Evolutionary conservation across 1,140 invertebrate species (phyloP).

Genomic region (Aphaenogaster rudis): DNA sequence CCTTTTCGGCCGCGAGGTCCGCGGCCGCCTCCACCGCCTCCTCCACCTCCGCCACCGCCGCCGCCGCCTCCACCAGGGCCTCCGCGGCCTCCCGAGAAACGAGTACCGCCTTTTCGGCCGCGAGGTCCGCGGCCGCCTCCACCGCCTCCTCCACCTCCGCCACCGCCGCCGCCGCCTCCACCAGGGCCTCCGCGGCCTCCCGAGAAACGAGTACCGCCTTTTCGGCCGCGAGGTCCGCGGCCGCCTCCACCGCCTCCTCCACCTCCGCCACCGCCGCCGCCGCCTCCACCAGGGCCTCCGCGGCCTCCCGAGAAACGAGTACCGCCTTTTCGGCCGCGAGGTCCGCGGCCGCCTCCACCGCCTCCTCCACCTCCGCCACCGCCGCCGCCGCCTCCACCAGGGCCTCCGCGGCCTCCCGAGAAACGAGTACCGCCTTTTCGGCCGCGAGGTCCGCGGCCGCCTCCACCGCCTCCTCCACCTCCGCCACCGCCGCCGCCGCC

Average conservation of each 20-base stretch:
- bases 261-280: constrained; percentile 71
- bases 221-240: constrained; percentile 77
- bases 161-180: constrained; percentile 67
- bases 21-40: constrained; percentile 75
- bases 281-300: constrained; percentile 74
- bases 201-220: constrained; percentile 81
- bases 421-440: constrained; percentile 82
- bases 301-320: constrained; percentile 80
- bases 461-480: constrained; percentile 75
- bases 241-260: constrained; percentile 76
- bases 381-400: constrained; percentile 73
- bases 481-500: constrained; percentile 69
- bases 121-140: constrained; percentile 76
- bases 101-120: constrained; percentile 80
- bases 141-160: constrained; percentile 74
- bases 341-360: constrained; percentile 74
- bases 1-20: constrained; percentile 80
- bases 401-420: constrained; percentile 78
- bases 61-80: constrained; percentile 75
- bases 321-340: constrained; percentile 80
- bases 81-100: constrained; percentile 80
- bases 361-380: constrained; percentile 73
- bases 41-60: constrained; percentile 70
- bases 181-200: constrained; percentile 79
- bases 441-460: constrained; percentile 75